phyloP scores from a whole-genome alignment of 2,113 vertebrate species.

The Tonatia bakeri region DNA sequence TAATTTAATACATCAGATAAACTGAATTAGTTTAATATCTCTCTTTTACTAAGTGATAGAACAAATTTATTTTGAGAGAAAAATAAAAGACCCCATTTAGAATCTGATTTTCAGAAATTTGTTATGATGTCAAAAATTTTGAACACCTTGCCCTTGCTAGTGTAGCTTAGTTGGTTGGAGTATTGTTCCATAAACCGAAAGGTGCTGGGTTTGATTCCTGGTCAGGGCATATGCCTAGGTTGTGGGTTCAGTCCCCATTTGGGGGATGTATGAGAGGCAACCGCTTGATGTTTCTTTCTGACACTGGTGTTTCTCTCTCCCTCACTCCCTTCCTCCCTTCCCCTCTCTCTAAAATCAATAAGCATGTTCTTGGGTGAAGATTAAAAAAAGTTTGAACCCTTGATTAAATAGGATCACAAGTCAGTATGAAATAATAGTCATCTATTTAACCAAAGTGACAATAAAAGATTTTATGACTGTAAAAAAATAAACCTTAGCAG shows the following conservation, averaged over 20 bases:
- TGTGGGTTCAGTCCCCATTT: no score
- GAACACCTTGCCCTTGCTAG: background rate
- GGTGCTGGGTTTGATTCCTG: no score
- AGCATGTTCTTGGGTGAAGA: no score
- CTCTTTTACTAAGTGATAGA: background rate
- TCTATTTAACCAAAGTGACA: background rate
- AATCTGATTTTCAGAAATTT: background rate
- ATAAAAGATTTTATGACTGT: background rate
- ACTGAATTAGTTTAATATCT: background rate
- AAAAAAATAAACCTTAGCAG: background rate
- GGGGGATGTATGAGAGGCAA: no score
- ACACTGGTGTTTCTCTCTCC: no score
- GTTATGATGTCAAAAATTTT: background rate
- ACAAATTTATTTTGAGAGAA: background rate
- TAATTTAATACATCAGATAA: background rate
- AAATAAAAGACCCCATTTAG: background rate
- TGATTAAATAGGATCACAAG: background rate
- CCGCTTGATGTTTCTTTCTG: no score
- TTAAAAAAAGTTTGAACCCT: background rate
- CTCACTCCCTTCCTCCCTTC: no score
- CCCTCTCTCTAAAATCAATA: no score
- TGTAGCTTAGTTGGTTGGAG: no score
- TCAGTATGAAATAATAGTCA: background rate
- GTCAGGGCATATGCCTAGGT: no score
- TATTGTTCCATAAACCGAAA: no score